A percentile compares a stretch with the other conserved stretches of the same genome.
Conservation (phyloP, 1,140 invertebrate genomes). For the Drosophila nigrodunni region DNA sequence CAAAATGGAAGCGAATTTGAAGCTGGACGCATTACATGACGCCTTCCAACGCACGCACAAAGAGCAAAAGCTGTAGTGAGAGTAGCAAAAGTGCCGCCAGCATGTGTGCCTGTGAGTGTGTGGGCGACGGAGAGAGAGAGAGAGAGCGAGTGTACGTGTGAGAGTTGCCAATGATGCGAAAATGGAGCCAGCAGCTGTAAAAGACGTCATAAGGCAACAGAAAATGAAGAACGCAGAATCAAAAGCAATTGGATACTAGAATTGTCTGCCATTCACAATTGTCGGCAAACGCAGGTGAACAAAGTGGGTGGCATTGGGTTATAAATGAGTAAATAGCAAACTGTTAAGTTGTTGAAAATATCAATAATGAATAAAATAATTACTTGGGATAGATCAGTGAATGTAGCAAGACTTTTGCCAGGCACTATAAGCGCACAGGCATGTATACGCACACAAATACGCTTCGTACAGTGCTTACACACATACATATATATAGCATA, state of each 20-base stretch:
- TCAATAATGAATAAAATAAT: not conserved
- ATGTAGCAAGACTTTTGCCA: constrained; percentile 7
- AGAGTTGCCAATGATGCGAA: constrained; percentile 24
- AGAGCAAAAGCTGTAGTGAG: constrained; percentile 6
- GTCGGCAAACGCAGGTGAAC: constrained; percentile 18
- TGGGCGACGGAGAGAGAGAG: constrained; percentile 13
- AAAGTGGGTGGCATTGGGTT: not conserved
- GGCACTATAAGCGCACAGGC: constrained; percentile 13
- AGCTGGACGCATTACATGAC: constrained; percentile 54
- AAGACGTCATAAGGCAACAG: constrained; percentile 48
- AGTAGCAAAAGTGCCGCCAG: constrained; percentile 2
- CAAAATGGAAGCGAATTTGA: constrained; percentile 68
- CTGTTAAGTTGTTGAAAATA: not conserved
- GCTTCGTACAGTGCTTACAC: not conserved
- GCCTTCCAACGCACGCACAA: constrained; percentile 56
- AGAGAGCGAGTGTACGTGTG: not conserved
- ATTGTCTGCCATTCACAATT: constrained; percentile 42
- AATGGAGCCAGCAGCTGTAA: constrained; percentile 47
- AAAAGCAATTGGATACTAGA: not conserved
- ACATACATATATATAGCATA: constrained; percentile 14
- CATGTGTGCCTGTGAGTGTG: not conserved
- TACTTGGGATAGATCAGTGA: not conserved
- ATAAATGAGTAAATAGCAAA: not conserved
- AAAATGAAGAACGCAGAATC: constrained; percentile 29
- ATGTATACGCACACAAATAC: not conserved